Conservation (phyloP, 2,113 vertebrate species). For the Trogon melanurus region DNA sequence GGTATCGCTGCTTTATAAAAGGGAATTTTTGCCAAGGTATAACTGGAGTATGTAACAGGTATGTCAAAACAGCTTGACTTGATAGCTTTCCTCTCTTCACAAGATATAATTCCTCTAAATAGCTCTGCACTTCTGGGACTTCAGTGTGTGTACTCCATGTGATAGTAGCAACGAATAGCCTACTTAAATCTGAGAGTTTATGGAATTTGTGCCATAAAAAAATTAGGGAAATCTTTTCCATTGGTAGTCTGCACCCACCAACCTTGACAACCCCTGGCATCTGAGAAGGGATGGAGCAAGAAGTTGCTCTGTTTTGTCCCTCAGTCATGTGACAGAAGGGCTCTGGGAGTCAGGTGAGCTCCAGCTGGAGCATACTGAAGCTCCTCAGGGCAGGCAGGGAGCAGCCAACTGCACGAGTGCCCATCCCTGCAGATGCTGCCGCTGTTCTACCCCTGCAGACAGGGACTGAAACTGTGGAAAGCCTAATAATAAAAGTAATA, state of each 20-base stretch:
- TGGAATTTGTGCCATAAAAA: neutral
- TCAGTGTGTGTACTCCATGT: neutral
- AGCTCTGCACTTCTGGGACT: neutral
- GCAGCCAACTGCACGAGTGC: accelerated
- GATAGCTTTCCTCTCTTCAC: neutral
- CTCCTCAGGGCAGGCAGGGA: neutral
- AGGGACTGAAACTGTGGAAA: neutral
- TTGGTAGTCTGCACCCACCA: neutral
- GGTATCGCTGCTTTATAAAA: neutral
- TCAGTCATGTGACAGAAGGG: neutral
- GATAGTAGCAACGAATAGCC: neutral
- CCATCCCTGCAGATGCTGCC: neutral
- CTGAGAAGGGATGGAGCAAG: accelerated
- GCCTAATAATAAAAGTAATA: neutral
- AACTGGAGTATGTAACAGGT: neutral
- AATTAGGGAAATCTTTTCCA: neutral
- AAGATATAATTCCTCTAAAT: neutral
- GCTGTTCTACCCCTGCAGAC: neutral
- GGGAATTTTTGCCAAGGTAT: neutral
- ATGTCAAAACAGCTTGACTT: neutral
- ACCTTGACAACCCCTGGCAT: accelerated
- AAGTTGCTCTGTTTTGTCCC: neutral
- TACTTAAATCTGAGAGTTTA: neutral
- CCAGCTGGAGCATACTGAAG: accelerated
- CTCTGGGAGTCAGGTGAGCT: neutral